A percentile compares a stretch with the other conserved stretches of the same genome.
Evolutionary conservation across 2,113 vertebrate species (phyloP).

Genomic region (Heliornis fulica): DNA sequence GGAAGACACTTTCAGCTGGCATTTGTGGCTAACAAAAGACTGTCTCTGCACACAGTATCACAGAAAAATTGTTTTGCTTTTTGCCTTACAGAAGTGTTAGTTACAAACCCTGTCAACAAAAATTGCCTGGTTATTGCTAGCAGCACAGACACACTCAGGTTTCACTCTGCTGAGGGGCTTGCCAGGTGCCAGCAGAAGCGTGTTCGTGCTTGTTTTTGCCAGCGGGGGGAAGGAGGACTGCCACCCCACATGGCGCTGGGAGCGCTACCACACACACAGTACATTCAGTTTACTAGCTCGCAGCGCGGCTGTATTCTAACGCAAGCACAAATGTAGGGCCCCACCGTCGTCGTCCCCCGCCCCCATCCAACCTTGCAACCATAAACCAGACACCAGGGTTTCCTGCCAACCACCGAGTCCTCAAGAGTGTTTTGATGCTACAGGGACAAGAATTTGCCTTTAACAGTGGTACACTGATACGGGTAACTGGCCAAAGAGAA

Average conservation of each 20-base stretch:
- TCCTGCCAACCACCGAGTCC: fast-evolving
- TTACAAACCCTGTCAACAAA: not conserved
- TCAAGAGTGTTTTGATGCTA: not conserved
- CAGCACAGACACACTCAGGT: not conserved
- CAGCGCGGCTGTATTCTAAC: not conserved
- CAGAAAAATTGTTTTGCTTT: not conserved
- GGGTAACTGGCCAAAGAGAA: not conserved
- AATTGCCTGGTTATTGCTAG: constrained; percentile 11
- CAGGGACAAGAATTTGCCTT: not conserved
- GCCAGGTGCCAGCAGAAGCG: not conserved
- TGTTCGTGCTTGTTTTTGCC: not conserved
- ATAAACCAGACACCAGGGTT: not conserved
- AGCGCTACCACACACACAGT: not conserved
- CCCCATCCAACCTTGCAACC: not conserved
- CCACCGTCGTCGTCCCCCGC: too few relatives aligned
- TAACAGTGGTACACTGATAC: not conserved
- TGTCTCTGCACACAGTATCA: not conserved
- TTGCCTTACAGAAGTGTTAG: not conserved
- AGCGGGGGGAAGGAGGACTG: not conserved
- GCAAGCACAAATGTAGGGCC: not conserved
- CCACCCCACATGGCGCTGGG: not conserved
- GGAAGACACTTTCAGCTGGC: not conserved
- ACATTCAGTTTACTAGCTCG: not conserved
- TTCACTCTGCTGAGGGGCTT: not conserved
- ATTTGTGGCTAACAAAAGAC: not conserved